Conservation (phyloP, 2,888 invertebrate genomes). For the Netelia fuscicornis region DNA sequence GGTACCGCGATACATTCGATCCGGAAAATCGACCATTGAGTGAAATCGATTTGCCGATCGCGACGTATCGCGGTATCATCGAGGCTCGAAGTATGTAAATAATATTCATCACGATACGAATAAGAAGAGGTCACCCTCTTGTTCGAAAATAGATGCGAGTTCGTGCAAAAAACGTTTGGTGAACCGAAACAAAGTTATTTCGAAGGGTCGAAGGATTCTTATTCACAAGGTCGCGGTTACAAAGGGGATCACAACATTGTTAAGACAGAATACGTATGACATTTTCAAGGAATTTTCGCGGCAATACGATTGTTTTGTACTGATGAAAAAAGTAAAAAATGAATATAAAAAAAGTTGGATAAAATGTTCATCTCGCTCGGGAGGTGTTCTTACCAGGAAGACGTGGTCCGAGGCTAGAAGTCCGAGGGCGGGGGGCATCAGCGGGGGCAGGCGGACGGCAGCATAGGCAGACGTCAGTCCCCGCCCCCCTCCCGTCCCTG, state of each 20-base stretch:
- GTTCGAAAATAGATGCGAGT: not conserved
- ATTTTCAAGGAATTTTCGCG: not conserved
- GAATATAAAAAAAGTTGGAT: conserved; percentile 32
- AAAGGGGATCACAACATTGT: no score
- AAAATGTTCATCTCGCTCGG: conserved; percentile 67
- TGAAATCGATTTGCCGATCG: not conserved
- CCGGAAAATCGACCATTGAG: no score
- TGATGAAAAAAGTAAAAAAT: conserved; percentile 5
- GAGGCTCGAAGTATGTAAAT: not conserved
- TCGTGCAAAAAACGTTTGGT: not conserved
- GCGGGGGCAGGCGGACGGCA: conserved; percentile 88
- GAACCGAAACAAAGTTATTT: not conserved
- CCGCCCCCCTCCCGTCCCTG: conserved; percentile 83
- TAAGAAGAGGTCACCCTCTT: not conserved
- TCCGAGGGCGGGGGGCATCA: conserved; percentile 86
- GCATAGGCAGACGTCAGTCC: conserved; percentile 83
- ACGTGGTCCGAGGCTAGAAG: conserved; percentile 85
- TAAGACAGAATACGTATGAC: no score
- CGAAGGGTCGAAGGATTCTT: not conserved
- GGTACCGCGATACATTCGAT: not conserved
- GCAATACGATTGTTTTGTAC: not conserved
- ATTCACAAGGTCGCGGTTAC: not conserved
- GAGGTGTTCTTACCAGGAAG: conserved; percentile 83
- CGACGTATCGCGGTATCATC: not conserved
- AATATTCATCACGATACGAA: not conserved